Base-by-base conservation (phyloP, 2,888 invertebrate genomes). In the Macroteleia sp. region DNA sequence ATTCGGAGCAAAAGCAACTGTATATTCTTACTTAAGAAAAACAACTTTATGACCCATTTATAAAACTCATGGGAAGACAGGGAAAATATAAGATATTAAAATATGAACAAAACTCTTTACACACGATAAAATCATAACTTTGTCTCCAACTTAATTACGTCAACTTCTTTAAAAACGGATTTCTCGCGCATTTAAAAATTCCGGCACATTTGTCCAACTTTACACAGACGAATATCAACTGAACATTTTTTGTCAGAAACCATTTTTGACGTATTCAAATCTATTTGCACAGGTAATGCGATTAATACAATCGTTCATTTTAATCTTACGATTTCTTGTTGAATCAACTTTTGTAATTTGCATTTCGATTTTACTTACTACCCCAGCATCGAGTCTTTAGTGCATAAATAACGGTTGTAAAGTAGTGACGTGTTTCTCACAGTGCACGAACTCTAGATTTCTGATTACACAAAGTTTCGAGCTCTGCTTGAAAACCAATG, bases 381-480 rank as follows among this genome's bases (percentile, higher is more conserved):
- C 52, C 3, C 6, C 62, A 2, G 14, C 22, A 17, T 39, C 14
- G 10, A 12, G 12, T 41, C 16, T 48, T 42, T 6, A 34, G n/a
- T 30, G 42, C 46, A 59, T 59, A 59, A 74, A 74, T 74, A 66
- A 57, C 50, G 20, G 36, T 17, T 19, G 50, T 66, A 61, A 61
- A 59, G 57, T 54, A 52, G 28, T 36, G 50, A 59, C 64, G 30
- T 66, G 39, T 66, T 59, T 52, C 74, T 28, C 52, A 14, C 17
- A 22, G 14, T 17, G 52, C 19, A 61, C 54, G 39, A 59, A 50
- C 41, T 75, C 32, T 34, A 67, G 66, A 74, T 74, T 74, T 36
- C 59, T 66, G 66, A 74, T 74, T 74, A 73, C 62, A 57, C 64
- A 39, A 67, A 74, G 67, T 67, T 67, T 54, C 61, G 20, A 61